Base-by-base conservation (phyloP, 2,888 invertebrate genomes). In the Pristionchus exspectatus region DNA sequence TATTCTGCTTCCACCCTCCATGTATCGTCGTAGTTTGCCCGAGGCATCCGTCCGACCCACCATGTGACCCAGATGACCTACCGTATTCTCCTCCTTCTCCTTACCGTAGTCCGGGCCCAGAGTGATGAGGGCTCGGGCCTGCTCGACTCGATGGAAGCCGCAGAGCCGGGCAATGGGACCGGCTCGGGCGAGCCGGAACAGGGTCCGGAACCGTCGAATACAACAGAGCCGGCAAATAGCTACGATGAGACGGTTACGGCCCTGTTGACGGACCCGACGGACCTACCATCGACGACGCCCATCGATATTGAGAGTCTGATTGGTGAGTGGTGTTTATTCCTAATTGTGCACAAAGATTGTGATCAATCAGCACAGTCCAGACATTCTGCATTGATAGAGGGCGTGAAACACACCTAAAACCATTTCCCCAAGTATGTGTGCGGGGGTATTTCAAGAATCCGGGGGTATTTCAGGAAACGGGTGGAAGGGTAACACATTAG, bases 61-160 rank as follows among this genome's bases (percentile, higher is more conserved):
- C 54, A 84, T 84, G 84, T 56, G 56, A 33, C 56, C 84, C 16
- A 18, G 24, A 84, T 84, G 84, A 56, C 54, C 54, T 84, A 81
- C 81, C 81, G 81, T 81, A 81, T 24, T 50, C 81, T 72, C 72
- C 14, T 72, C 16, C 27, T 30, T 4, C 18, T 44, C 16, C 16
- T 30, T 21, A 56, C 56, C 33, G 84, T 84, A 27, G 27, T 18
- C 30, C 2, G 33, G 21, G 21, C 18, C 0, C 84, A 56, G 77
- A 33, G 0, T 50, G 84, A 84, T 27, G 84, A 84, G 56, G 81
- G 81, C 9, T n/a, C n/a, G 0, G 81, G 81, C 4, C 27, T 84
- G 27, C 56, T 84, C 16, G n/a, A 18, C 18, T 84, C 84, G 30
- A 14, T 56, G 12, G 84, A 30, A 7, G 83, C 18, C 18, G 50